Evolutionary conservation across 2,888 invertebrate genomes (phyloP), one percentile per base, ranked within the genome.

Genomic region (Sarcophaga caerulescens): DNA sequence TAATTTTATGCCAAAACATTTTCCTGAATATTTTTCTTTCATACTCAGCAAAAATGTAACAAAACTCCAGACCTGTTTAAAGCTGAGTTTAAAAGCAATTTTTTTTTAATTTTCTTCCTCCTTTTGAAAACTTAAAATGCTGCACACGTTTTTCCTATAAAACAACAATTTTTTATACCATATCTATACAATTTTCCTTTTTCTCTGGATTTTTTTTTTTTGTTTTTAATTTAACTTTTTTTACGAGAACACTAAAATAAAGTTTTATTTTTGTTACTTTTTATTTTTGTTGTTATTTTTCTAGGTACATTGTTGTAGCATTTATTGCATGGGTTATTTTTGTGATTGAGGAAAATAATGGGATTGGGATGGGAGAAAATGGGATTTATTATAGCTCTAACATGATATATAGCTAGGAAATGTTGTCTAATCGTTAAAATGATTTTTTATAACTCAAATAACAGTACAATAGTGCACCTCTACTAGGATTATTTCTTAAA

Each of bases 121-220:
- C n/a, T 47, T 25, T 5, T 4, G 19, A n/a, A 60, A 74, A 68
- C 68, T 75, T 81, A 21, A 63, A 62, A 74, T 69, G 68, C n/a
- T 62, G 52, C 74, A 74, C 74, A 81, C 68, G 81, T 81, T 74
- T 73, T 59, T 17, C 14, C 21, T 73, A 73, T 73, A 60, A 73
- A 76, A 35, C 47, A 75, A 23, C 45, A 74, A 62, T 74, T 23
- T 62, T 62, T 25, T 62, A 62, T 8, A 62, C 11, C 4, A 12
- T 14, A 11, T 47, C 21, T n/a, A 60, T 25, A 3, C 35, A 23
- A 4, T 21, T 57, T 25, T 11, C 60, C n/a, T 35, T 68, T 68
- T n/a, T 57, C 25, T 25, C 10, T 10, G 12, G 11, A 19, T 14
- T 35, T n/a, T n/a, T 35, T 21, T 35, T 74, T 35, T 8, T 44